phyloP scores from a whole-genome alignment of 1,140 invertebrate species.

The Tetramorium alpestre region DNA sequence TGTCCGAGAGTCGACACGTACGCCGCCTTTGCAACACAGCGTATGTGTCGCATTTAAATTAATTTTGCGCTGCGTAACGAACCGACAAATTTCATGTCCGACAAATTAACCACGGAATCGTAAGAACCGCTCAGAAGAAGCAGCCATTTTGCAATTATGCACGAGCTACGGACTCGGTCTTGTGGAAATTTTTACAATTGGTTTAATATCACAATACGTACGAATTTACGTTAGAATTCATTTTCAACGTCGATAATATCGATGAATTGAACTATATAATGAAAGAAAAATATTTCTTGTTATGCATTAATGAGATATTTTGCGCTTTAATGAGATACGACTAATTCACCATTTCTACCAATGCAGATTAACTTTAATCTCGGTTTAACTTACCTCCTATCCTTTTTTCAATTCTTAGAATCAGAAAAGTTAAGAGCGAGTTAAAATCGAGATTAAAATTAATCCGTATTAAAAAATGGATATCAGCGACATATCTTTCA shows the following conservation, averaged over 20 bases:
- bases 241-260: not conserved
- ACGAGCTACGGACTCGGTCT: not conserved
- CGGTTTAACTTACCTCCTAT: no score
- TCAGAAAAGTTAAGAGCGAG: no score
- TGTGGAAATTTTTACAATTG: not conserved
- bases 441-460: no score
- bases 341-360: not conserved
- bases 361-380: no score
- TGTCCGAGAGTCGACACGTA: slow-evolving; percentile 21
- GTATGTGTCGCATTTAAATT: slow-evolving; percentile 35
- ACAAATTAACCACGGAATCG: not conserved
- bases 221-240: not conserved
- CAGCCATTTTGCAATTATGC: not conserved
- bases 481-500: not conserved
- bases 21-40: not conserved
- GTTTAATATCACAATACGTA: not conserved
- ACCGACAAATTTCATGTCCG: not conserved
- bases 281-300: not conserved
- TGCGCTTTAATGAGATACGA: not conserved
- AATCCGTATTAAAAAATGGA: no score
- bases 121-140: slow-evolving; percentile 12
- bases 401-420: no score
- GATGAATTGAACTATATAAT: not conserved
- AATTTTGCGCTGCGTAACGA: slow-evolving; percentile 22
- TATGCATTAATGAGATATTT: no score